These are phyloP conservation scores for Ips typographus DNA, from an alignment of 1,140 invertebrate species.

Conservation along the genomic window DNA sequence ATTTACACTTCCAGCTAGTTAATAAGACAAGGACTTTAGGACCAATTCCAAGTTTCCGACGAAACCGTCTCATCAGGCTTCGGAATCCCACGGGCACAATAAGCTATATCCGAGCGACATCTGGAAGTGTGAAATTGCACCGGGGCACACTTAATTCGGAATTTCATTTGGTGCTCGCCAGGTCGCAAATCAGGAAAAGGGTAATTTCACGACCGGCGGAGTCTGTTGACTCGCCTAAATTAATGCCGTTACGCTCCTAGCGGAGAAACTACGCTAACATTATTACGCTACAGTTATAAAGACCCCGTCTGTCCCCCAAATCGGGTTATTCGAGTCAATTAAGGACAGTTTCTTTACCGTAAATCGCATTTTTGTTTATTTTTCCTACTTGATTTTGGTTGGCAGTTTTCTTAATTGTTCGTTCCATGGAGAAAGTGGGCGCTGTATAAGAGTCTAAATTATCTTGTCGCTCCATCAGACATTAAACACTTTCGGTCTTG, in stretches of 20 bases:
- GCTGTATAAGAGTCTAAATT: too few species aligned
- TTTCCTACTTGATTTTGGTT: background rate
- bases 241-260: slow-evolving; percentile 24
- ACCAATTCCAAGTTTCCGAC: too few species aligned
- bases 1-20: too few species aligned
- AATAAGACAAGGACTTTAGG: too few species aligned
- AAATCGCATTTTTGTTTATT: background rate
- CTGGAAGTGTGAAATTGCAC: slow-evolving; percentile 41
- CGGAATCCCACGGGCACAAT: slow-evolving; percentile 31
- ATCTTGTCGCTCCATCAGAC: too few species aligned
- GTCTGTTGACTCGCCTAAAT: slow-evolving; percentile 31
- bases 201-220: slow-evolving; percentile 45
- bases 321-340: slow-evolving; percentile 21
- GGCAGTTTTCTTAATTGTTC: too few species aligned
- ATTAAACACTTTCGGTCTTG: too few species aligned
- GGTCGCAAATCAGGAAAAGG: slow-evolving; percentile 51
- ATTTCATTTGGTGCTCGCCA: slow-evolving; percentile 50
- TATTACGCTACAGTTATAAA: slow-evolving; percentile 27
- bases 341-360: background rate
- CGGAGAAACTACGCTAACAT: slow-evolving; percentile 31
- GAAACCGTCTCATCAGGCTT: background rate
- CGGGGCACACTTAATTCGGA: slow-evolving; percentile 49
- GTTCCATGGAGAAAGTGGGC: too few species aligned
- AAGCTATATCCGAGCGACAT: slow-evolving; percentile 46
- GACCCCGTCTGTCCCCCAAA: slow-evolving; percentile 15